These are phyloP conservation scores for Stenurella melanura DNA, from an alignment of 2,888 invertebrate genomes.

Conservation along the genomic window DNA sequence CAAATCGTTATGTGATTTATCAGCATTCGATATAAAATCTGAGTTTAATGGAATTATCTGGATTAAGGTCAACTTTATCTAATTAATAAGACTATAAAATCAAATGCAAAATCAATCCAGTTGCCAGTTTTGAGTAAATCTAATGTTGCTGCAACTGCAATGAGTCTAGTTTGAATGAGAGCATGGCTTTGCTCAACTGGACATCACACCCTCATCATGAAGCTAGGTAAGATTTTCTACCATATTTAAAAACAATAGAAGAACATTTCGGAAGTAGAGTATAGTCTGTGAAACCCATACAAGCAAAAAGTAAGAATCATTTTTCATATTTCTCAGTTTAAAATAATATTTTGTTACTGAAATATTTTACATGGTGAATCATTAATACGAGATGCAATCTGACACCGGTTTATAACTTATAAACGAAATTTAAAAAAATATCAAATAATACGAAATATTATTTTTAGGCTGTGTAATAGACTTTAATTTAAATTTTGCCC, in stretches of 20 bases:
- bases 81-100: constrained; percentile 35
- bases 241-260: constrained; percentile 41
- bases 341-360: no score
- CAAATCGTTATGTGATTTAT: constrained; percentile 11
- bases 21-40: constrained; percentile 23
- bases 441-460: no score
- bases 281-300: no score
- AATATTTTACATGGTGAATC: no score
- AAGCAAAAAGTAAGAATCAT: no score
- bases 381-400: no score
- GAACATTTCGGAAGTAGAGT: constrained; percentile 24
- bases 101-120: constrained; percentile 4
- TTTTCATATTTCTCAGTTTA: no score
- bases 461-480: no score
- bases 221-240: constrained; percentile 59
- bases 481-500: no score
- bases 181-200: constrained; percentile 63
- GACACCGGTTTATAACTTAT: no score
- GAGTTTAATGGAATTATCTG: constrained; percentile 32
- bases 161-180: constrained; percentile 33
- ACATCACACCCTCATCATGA: constrained; percentile 56
- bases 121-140: constrained; percentile 19
- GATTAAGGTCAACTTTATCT: constrained; percentile 33
- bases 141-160: neutral
- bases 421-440: no score